Base-by-base conservation (phyloP, 2,888 invertebrate species). In the Eristalinus sepulchralis region DNA sequence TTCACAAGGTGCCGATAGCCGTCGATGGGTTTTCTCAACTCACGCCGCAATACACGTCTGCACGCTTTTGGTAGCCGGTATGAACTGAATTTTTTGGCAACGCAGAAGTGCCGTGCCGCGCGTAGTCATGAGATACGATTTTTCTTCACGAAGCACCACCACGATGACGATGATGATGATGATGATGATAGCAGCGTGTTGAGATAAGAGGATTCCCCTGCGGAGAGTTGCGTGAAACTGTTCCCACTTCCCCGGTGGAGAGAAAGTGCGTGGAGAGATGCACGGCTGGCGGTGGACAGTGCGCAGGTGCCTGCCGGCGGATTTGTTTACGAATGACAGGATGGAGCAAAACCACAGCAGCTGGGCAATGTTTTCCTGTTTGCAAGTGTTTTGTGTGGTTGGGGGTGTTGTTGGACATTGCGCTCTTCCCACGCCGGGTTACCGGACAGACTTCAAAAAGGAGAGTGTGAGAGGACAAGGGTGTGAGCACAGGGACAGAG, bases 291-390 rank as follows among this genome's bases (percentile, higher is more conserved):
- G 13, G 4, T 4, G 39, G 9, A 17, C 27, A 59, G 2, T 68
- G 84, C 84, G 84, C 84, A 81, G 34, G 55, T 68, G 57, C 57
- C 3, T 59, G 1, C 1, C 33, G 27, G 31, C 60, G 62, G 31
- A 63, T 85, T 85, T 85, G 84, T 85, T 85, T 85, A 85, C 84
- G 81, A 85, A 85, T 71, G 81, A 57, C 1, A 11, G 9, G 60
- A 31, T 8, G n/a, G 47, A 24, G 53, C 63, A 62, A 77, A n/a
- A 13, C 31, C 31, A 59, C 31, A 85, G 31, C 67, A 22, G 60
- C 34, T 72, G 66, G 71, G 17, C 60, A 22, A 59, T 53, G 53
- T 66, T 55, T 67, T 60, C 39, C 60, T 62, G 24, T 33, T 53
- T 31, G 24, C 60, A 64, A 31, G 27, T 57, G 53, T 33, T 17